These are phyloP conservation scores for Protaetia brevitarsis DNA, from an alignment of 1,140 invertebrate genomes.

Conservation along the genomic window DNA sequence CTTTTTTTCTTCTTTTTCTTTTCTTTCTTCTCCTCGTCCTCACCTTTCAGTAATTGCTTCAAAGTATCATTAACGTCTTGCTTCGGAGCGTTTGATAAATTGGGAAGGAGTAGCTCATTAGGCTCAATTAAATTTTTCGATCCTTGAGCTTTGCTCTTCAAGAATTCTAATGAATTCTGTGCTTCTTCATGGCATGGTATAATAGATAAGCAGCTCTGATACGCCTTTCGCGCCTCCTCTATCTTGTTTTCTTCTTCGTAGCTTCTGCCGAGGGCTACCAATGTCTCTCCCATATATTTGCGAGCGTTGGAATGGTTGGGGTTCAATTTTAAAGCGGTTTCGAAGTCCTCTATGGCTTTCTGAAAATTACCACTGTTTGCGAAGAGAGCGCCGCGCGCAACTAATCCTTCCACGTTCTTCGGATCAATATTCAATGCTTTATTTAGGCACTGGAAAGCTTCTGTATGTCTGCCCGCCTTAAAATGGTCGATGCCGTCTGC, in stretches of 20 bases:
- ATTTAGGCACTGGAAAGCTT: constrained; percentile 93
- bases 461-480: constrained; percentile 83
- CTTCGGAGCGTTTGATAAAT: constrained; percentile 27
- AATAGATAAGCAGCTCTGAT: constrained; percentile 75
- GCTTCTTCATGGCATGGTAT: constrained; percentile 83
- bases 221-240: constrained; percentile 79
- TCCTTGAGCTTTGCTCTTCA: constrained; percentile 62
- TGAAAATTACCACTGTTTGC: constrained; percentile 91
- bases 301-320: constrained; percentile 89
- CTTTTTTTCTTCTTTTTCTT: constrained; percentile 71
- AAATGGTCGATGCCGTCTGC: constrained; percentile 92
- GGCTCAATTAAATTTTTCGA: constrained; percentile 59
- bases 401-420: constrained; percentile 89
- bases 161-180: constrained; percentile 72
- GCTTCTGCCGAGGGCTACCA: constrained; percentile 79
- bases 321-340: constrained; percentile 83
- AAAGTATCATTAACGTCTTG: constrained; percentile 63
- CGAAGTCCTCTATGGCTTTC: constrained; percentile 93
- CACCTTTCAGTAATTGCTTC: constrained; percentile 57
- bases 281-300: constrained; percentile 91
- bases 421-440: constrained; percentile 90
- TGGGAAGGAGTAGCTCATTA: constrained; percentile 56
- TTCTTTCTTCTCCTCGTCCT: constrained; percentile 64
- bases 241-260: constrained; percentile 82
- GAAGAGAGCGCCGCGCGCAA: constrained; percentile 89